phyloP scores from a whole-genome alignment of 2,888 invertebrate species.

The Polia nebulosa region DNA sequence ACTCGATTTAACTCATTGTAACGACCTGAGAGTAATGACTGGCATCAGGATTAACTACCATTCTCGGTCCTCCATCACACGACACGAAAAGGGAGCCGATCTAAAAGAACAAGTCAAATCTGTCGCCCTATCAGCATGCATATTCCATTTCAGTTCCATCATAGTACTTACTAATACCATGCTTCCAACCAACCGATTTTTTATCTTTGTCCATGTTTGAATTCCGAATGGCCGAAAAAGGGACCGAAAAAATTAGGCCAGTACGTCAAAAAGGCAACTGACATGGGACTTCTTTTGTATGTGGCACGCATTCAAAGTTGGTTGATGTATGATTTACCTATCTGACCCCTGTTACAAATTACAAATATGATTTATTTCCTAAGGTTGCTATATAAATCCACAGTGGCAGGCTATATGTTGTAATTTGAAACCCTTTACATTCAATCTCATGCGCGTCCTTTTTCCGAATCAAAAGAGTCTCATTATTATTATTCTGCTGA shows the following conservation, averaged over 20 bases:
- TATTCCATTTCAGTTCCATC: conserved; percentile 3
- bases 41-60: conserved; percentile 28
- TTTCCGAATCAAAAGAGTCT: not conserved
- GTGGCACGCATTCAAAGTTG: conserved; percentile 1
- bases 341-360: not conserved
- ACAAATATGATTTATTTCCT: not conserved
- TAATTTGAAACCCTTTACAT: not conserved
- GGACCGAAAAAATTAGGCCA: not conserved
- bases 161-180: not conserved
- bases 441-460: not conserved
- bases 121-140: not conserved
- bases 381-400: not conserved
- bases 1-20: conserved; percentile 63
- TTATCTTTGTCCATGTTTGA: not conserved
- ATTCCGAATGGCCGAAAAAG: not conserved
- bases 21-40: conserved; percentile 57
- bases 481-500: not conserved
- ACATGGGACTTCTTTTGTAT: conserved; percentile 18
- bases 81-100: not conserved
- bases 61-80: conserved; percentile 14
- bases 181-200: not conserved
- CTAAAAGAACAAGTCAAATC: conserved; percentile 1
- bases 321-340: conserved; percentile 9
- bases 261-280: conserved; percentile 7
- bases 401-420: not conserved